A percentile compares a stretch with the other conserved stretches of the same genome.
Conservation (phyloP, 53 echinoderm and acorn worm species). For the Arbacia lixula region DNA sequence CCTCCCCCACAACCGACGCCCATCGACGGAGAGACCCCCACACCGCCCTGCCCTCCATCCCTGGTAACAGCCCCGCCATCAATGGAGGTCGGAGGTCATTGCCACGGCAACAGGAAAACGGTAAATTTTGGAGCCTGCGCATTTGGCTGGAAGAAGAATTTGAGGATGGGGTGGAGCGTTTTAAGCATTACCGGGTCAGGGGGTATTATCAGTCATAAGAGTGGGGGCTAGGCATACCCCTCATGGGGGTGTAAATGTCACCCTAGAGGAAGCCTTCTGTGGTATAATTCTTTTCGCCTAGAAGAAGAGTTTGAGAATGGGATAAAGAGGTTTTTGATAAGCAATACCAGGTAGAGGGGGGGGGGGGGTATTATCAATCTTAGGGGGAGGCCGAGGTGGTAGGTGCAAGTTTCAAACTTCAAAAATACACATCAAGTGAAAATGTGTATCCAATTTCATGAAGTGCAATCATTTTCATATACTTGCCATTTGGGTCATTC, state of each 20-base stretch:
- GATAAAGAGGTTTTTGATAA: conserved; percentile 46
- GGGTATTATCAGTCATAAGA: conserved; percentile 32
- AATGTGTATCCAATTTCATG: no score
- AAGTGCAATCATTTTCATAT: no score
- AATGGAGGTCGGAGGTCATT: conserved; percentile 11
- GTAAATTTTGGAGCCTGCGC: conserved; percentile 60
- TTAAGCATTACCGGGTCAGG: conserved; percentile 47
- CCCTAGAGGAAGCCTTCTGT: no score
- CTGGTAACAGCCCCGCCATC: conserved; percentile 29
- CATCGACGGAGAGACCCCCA: conserved; percentile 43
- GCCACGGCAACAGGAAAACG: conserved; percentile 28
- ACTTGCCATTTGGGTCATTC: no score
- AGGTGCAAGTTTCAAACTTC: no score
- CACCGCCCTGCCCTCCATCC: conserved; percentile 45
- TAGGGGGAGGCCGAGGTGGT: background rate
- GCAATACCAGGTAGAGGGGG: conserved; percentile 39
- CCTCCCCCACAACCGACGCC: conserved; percentile 9
- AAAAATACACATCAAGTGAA: no score
- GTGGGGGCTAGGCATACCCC: no score
- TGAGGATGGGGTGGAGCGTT: conserved; percentile 47
- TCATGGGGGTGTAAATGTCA: no score
- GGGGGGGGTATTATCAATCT: conserved; percentile 30
- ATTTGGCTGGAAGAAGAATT: conserved; percentile 55
- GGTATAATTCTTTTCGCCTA: no score
- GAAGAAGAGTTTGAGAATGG: conserved; percentile 54